A percentile compares a stretch with the other conserved stretches of the same genome.
These are phyloP conservation scores for Motacilla tschutschensis DNA, from an alignment of 2,113 vertebrate species.

Conservation along the genomic window DNA sequence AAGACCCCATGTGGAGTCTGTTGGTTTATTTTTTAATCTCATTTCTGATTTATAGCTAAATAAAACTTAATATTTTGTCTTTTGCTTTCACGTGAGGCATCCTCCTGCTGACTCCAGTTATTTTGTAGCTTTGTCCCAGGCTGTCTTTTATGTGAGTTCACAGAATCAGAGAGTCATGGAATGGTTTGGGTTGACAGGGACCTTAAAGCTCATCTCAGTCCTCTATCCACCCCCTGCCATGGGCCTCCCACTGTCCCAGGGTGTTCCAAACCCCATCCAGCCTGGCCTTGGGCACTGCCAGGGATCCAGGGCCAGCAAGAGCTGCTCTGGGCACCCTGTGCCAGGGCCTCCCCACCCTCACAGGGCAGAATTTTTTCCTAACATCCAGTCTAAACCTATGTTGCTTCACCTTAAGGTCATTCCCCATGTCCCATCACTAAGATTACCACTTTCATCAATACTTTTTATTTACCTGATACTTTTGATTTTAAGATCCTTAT, in stretches of 20 bases:
- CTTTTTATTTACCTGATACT: neutral
- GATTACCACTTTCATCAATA: neutral
- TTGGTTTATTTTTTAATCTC: neutral
- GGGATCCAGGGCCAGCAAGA: neutral
- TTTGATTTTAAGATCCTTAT: neutral
- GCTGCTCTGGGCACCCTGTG: neutral
- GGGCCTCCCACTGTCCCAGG: accelerated
- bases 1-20: neutral
- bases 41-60: neutral
- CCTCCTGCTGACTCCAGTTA: neutral
- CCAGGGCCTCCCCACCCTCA: accelerated
- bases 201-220: neutral
- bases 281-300: accelerated
- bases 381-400: neutral
- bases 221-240: neutral
- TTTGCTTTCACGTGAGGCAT: neutral
- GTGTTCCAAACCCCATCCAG: accelerated
- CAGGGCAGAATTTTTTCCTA: neutral
- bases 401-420: neutral
- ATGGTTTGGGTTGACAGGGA: neutral
- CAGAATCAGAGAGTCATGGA: accelerated
- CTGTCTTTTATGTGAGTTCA: neutral
- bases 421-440: neutral
- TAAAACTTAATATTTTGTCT: neutral
- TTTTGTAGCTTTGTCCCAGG: neutral